Base-by-base conservation (phyloP, 2,797 vertebrate species). In the Anguilla megastoma region DNA sequence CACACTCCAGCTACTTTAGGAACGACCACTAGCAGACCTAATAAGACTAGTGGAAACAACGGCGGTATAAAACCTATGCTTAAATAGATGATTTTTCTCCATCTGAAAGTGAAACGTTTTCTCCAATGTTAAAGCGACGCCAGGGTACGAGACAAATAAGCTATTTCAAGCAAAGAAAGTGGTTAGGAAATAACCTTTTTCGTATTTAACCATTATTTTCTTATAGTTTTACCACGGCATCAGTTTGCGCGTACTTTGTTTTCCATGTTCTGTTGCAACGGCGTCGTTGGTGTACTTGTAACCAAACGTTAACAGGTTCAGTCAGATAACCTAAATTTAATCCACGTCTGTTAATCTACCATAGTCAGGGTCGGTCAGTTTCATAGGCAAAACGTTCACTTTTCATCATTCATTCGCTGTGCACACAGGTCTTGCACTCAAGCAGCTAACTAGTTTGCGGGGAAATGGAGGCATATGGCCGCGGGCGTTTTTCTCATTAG, bases 401-500 rank as follows among this genome's bases (percentile, higher is more conserved):
- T 48, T 85, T 76, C 2, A 48, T 76, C 50, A 71, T 83, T 69
- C 41, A 30, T 14, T 21, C 6, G 71, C n/a, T 60, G 4, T 41
- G 83, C 84, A 83, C 58, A 48, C 30, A 85, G 54, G 83, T 36
- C 87, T 54, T 74, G 14, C 10, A n/a, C 12, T 84, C 16, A 12
- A 41, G 82, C 45, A 71, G 3, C 63, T n/a, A 69, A 69, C n/a
- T 60, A 21, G 80, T 88, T 71, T 27, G 30, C 54, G 58, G 18
- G 58, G 87, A 24, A 79, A 88, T 63, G 1, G 24, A 89, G 41
- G 74, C 54, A 33, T 74, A 86, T 86, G 87, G 71, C 84, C 58
- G 27, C 4, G 85, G 56, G 71, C 87, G 74, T 63, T 86, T 86
- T 88, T 66, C 52, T 86, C 87, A 82, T 88, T 88, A 79, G 84